phyloP scores from a whole-genome alignment of 2,113 vertebrate genomes.

The Zosterops borbonicus region DNA sequence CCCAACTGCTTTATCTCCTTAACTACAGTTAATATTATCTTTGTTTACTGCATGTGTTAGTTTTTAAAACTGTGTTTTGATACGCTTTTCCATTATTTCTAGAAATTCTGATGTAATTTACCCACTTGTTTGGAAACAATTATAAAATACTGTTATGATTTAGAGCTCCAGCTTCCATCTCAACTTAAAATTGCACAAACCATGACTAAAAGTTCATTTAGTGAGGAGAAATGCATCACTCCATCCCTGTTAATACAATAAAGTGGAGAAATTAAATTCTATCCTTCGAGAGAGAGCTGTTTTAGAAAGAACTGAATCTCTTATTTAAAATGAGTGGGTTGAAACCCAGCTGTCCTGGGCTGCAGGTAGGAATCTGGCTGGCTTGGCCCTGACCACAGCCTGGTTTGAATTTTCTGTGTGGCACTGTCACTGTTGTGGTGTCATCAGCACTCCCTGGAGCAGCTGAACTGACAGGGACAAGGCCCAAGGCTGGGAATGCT shows the following conservation, averaged over 20 bases:
- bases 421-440: neutral
- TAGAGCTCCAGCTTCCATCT: neutral
- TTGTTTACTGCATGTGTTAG: constrained; percentile 3
- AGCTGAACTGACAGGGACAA: neutral
- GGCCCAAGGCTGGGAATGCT: neutral
- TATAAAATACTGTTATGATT: neutral
- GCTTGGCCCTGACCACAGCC: fast-evolving
- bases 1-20: constrained; percentile 5
- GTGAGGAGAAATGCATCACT: neutral
- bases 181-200: neutral
- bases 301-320: neutral
- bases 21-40: neutral
- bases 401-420: neutral
- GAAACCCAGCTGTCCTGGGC: neutral
- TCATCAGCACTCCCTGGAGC: neutral
- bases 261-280: neutral
- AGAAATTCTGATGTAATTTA: neutral
- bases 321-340: neutral
- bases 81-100: neutral
- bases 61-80: neutral
- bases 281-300: neutral
- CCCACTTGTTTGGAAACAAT: neutral
- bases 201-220: neutral
- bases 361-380: neutral
- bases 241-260: neutral